Conservation (phyloP, 2,888 invertebrate genomes). For the Lottia gigantea region DNA sequence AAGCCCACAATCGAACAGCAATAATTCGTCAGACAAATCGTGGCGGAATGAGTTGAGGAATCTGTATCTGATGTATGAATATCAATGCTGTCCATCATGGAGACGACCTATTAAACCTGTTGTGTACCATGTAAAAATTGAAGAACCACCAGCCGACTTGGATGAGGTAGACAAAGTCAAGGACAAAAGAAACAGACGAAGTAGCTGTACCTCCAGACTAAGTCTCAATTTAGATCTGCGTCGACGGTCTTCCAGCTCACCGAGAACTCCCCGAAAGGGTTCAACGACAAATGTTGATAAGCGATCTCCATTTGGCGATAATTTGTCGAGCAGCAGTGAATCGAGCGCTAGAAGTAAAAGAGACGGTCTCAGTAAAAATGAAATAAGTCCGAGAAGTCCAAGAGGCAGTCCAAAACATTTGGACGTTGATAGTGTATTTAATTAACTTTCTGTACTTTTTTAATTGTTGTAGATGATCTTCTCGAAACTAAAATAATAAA, state of each 20-base stretch:
- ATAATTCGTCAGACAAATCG: slow-evolving; percentile 20
- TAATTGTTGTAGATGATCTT: too few species aligned
- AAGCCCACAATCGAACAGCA: background rate
- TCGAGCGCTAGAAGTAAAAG: background rate
- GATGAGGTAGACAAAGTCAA: slow-evolving; percentile 36
- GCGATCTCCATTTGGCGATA: background rate
- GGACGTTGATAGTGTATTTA: too few species aligned
- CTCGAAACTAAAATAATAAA: too few species aligned
- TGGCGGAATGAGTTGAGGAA: slow-evolving; percentile 51
- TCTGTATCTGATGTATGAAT: slow-evolving; percentile 49
- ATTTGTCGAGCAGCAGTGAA: background rate
- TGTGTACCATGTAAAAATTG: slow-evolving; percentile 27
- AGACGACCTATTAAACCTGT: slow-evolving; percentile 35
- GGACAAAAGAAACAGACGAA: slow-evolving; percentile 36
- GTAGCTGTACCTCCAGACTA: slow-evolving; percentile 20
- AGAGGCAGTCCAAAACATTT: too few species aligned
- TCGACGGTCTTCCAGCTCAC: slow-evolving; percentile 12
- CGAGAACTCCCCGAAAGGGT: background rate
- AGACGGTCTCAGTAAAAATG: background rate
- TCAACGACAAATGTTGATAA: background rate
- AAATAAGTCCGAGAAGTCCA: background rate
- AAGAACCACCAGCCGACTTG: slow-evolving; percentile 36
- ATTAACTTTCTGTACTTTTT: too few species aligned
- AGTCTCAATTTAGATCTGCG: slow-evolving; percentile 25
- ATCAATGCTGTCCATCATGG: slow-evolving; percentile 56